Base-by-base conservation (phyloP, 2,888 invertebrate genomes). In the Drosophila emarginata region DNA sequence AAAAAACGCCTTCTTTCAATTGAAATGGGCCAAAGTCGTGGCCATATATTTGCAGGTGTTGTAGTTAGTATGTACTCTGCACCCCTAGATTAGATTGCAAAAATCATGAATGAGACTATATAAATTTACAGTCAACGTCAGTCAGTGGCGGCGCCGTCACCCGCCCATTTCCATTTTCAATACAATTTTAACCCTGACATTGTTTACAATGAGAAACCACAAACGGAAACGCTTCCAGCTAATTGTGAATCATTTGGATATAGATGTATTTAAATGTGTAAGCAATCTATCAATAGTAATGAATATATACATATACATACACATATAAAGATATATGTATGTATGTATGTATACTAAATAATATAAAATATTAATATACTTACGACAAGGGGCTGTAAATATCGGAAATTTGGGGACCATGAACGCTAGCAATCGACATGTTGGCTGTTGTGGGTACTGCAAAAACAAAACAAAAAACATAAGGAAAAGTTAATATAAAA, bases 371-470 rank as follows among this genome's bases (percentile, higher is more conserved):
- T 45, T 15, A 9, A 51, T 60, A 66, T 78, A 91, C 91, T 91
- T 89, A 91, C 91, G 91, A 90, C 72, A 91, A 76, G 68, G 91
- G 91, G 81, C 90, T 91, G 89, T 89, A 91, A 77, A 91, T 89
- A 77, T 91, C 91, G 67, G 90, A 81, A 75, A 93, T 90, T 89
- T 93, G 93, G 74, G 92, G 92, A 79, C 93, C 93, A 88, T 93
- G 93, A 63, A 93, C 93, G 84, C 93, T 93, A 75, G 93, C 93
- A 77, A 93, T 89, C 84, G 93, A 93, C 93, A 93, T 93, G 79
- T 91, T 93, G 87, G 85, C 92, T 78, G 91, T 91, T 80, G 80
- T 75, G 76, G 92, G 90, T 78, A 93, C 93, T 92, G 91, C 61
- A 93, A 92, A 74, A 90, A 74, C 86, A 73, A 79, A 74, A 76